These are phyloP conservation scores for Ancistrus triradiatus DNA, from an alignment of 2,113 vertebrate genomes.

Conservation along the genomic window DNA sequence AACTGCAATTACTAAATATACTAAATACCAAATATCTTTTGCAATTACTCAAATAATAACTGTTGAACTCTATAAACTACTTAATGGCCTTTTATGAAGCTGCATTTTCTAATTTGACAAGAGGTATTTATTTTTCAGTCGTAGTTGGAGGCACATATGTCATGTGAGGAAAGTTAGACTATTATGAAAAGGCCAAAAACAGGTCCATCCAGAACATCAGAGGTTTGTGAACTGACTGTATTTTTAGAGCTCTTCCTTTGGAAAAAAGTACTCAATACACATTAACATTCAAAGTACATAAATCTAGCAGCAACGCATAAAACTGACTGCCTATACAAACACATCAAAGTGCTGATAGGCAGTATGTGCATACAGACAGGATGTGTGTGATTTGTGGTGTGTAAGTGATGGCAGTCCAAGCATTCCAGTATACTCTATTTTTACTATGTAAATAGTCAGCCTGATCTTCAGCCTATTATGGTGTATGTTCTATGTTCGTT, in stretches of 20 bases:
- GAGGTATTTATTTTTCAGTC: background rate
- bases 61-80: too few relatives aligned
- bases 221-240: background rate
- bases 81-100: too few relatives aligned
- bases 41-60: too few relatives aligned
- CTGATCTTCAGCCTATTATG: background rate
- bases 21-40: too few relatives aligned
- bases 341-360: conserved; percentile 22
- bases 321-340: conserved; percentile 18
- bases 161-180: too few relatives aligned
- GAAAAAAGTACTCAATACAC: conserved; percentile 1
- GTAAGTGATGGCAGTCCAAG: background rate
- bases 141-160: background rate
- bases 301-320: conserved; percentile 29
- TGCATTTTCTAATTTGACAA: background rate
- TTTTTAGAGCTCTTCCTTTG: conserved; percentile 11
- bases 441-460: background rate
- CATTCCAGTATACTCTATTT: background rate
- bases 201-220: background rate
- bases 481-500: too few relatives aligned
- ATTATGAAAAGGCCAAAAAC: too few relatives aligned
- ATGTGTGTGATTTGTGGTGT: conserved; percentile 38
- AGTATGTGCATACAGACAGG: conserved; percentile 15
- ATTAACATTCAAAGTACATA: conserved; percentile 27
- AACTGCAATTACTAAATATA: too few relatives aligned